phyloP scores from a whole-genome alignment of 2,797 vertebrate species.

The Alca torda region DNA sequence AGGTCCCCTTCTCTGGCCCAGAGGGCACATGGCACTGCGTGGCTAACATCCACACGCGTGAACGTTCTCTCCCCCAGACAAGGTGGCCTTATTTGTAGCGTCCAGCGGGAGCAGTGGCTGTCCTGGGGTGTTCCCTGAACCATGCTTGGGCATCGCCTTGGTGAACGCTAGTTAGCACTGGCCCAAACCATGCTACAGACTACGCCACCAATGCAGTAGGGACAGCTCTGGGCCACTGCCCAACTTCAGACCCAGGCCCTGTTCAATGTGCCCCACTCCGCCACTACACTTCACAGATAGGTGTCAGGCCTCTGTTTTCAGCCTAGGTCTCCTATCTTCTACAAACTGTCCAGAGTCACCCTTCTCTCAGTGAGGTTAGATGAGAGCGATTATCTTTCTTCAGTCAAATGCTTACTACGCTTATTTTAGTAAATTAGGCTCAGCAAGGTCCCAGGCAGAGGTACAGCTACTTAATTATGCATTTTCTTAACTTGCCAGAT shows the following conservation, averaged over 20 bases:
- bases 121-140: not conserved
- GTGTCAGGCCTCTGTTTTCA: not conserved
- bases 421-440: not conserved
- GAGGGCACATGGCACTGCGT: not conserved
- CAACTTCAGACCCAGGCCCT: not conserved
- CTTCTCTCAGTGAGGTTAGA: not conserved
- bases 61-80: not conserved
- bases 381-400: not conserved
- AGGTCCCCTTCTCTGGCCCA: not conserved
- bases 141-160: rapidly evolving
- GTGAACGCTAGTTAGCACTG: not conserved
- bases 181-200: not conserved
- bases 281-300: not conserved
- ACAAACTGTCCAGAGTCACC: not conserved
- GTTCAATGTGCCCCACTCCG: not conserved
- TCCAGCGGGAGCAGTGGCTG: not conserved
- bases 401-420: not conserved
- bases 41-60: not conserved
- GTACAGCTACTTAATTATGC: not conserved
- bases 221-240: not conserved
- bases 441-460: not conserved
- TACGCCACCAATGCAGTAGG: rapidly evolving
- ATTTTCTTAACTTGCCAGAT: not conserved
- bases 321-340: not conserved
- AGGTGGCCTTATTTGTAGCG: not conserved